phyloP scores from a whole-genome alignment of 2,797 vertebrate species.

The Enteromius viviparus region DNA sequence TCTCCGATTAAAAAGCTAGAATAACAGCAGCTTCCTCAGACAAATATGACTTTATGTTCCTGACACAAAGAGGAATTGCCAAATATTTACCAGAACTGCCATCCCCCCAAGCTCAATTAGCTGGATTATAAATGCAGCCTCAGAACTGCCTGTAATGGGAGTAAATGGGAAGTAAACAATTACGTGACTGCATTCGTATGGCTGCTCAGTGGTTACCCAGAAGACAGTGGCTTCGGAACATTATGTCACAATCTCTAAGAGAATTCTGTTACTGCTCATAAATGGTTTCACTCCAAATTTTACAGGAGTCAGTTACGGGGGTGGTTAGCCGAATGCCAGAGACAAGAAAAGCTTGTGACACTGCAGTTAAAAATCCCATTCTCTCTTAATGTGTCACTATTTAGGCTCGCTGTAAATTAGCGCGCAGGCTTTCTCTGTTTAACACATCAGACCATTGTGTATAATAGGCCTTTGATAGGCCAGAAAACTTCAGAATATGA shows the following conservation, averaged over 20 bases:
- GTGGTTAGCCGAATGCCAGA: not conserved
- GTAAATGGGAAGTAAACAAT: conserved; percentile 45
- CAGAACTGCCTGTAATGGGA: conserved; percentile 24
- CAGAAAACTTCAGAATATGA: conserved; percentile 42
- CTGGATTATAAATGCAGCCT: conserved; percentile 39
- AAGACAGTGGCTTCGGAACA: not conserved
- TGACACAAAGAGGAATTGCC: conserved; percentile 31
- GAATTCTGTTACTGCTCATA: not conserved
- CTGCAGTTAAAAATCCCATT: not conserved
- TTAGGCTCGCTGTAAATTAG: not conserved
- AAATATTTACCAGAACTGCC: conserved; percentile 44
- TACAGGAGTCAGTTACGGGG: not conserved
- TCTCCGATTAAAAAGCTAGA: not conserved
- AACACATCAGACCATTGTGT: conserved; percentile 29
- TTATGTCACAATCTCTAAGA: not conserved
- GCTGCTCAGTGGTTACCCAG: not conserved
- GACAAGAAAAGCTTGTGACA: not conserved
- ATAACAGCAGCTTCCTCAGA: conserved; percentile 2
- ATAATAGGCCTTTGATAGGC: conserved; percentile 44
- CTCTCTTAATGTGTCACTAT: not conserved
- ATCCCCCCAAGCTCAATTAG: conserved; percentile 38
- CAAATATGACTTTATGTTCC: conserved; percentile 27
- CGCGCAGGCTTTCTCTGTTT: not conserved
- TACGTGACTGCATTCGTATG: conserved; percentile 27
- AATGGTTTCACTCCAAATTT: not conserved